Evolutionary conservation across 2,113 vertebrate genomes (phyloP), one percentile per base, ranked within the genome.

Genomic region (Lagenorhynchus albirostris): DNA sequence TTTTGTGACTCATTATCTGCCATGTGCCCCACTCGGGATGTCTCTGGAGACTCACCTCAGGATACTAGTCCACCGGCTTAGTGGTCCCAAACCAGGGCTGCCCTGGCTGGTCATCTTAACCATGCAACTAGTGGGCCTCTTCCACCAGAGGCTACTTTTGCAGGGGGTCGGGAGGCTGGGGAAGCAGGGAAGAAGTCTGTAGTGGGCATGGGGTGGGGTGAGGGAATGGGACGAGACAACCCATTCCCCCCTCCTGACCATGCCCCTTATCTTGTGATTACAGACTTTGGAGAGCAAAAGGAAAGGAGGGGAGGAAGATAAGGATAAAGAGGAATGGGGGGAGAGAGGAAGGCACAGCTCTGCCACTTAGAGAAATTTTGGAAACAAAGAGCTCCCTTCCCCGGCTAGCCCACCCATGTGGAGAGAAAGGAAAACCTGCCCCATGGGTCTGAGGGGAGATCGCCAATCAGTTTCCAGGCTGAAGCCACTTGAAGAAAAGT

Each of bases 41-140:
- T 62, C 63, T 79, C 71, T 91, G 89, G 93, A 94, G 47, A 85
- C 25, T 67, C 29, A 18, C 67, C 93, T 87, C 93, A 84, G 95
- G 94, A 65, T 44, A 90, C 60, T 36, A 33, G 33, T 20, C 20
- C 81, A 23, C 36, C 50, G 83, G 50, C 33, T 53, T 25, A 29
- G 55, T 50, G 73, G 47, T 38, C 67, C 31, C 58, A 83, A 70
- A 70, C 74, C 58, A 87, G 76, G 86, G 31, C 36, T 76, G 14
- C 44, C 14, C 77, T 80, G 36, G 67, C 41, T 41, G 33, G 14
- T 65, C 13, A 71, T 14, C 29, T 67, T 67, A 91, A 70, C 44
- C 50, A 11, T 1, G 18, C 38, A 89, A 7, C 50, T 2, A 33
- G 33, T 14, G 13, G 62, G 67, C 81, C 74, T 62, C 71, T 94